Evolutionary conservation across 2,797 vertebrate species (phyloP).

Genomic region (Neosilurus mollespiculum): DNA sequence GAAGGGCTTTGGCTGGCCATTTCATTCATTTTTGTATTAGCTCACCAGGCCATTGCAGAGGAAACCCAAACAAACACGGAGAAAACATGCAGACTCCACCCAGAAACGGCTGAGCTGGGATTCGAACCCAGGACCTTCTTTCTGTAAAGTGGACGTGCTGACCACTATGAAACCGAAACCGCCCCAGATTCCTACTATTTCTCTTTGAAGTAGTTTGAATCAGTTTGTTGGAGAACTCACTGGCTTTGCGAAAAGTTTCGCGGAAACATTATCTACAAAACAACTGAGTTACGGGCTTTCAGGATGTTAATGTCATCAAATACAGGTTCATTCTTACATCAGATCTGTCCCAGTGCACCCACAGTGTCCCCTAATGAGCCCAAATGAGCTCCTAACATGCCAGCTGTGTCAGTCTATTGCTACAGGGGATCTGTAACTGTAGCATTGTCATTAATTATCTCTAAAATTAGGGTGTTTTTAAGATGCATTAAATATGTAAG

Average conservation of each 20-base stretch:
- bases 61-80: too few species aligned
- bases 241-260: background rate
- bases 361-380: background rate
- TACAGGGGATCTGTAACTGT: constrained; percentile 15
- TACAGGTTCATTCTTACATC: constrained; percentile 23
- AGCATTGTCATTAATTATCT: constrained; percentile 45
- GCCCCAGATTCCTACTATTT: too few species aligned
- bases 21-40: too few species aligned
- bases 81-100: too few species aligned
- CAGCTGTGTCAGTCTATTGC: constrained; percentile 18
- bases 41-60: too few species aligned
- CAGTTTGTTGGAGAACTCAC: background rate
- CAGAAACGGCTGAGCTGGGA: too few species aligned
- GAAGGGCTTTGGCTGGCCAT: background rate
- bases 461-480: constrained; percentile 43
- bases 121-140: too few species aligned
- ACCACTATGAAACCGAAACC: too few species aligned
- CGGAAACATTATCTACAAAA: background rate
- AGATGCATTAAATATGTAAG: constrained; percentile 53
- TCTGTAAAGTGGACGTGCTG: too few species aligned
- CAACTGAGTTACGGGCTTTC: background rate
- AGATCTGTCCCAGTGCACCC: constrained; percentile 1
- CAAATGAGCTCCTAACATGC: constrained; percentile 16
- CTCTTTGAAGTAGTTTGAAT: background rate
- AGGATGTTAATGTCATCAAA: background rate